Conservation (phyloP, 2,797 vertebrate genomes). For the Lagocephalus sceleratus region DNA sequence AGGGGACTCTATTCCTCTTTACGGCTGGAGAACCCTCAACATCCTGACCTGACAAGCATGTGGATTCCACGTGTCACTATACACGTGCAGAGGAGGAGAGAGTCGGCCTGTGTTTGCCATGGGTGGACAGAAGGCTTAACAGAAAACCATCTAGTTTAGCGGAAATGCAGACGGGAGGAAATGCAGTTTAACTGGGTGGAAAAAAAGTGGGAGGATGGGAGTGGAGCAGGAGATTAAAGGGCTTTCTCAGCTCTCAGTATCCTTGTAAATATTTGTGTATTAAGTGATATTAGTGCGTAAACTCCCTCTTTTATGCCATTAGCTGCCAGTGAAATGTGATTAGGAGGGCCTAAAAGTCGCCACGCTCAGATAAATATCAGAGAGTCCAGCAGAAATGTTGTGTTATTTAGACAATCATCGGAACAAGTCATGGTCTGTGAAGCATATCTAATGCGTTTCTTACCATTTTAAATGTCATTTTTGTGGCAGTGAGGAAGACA, state of each 20-base stretch:
- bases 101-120: conserved; percentile 8
- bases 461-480: background rate
- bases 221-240: conserved; percentile 21
- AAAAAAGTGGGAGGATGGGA: conserved; percentile 26
- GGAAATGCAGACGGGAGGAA: conserved; percentile 35
- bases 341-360: conserved; percentile 3
- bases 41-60: background rate
- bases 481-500: conserved; percentile 83
- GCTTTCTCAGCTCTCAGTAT: conserved; percentile 22
- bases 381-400: no score
- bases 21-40: background rate
- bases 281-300: conserved; percentile 15
- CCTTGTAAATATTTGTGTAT: conserved; percentile 18
- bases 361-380: background rate
- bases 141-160: conserved; percentile 14
- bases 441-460: background rate
- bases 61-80: conserved; percentile 7
- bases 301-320: background rate
- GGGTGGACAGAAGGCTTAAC: conserved; percentile 27
- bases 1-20: background rate
- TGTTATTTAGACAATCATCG: no score
- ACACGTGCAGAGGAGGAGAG: conserved; percentile 19
- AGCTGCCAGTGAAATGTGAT: conserved; percentile 11
- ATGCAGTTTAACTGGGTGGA: conserved; percentile 9
- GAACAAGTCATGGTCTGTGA: no score